These are phyloP conservation scores for Osmerus mordax DNA, from an alignment of 2,113 vertebrate species.

Conservation along the genomic window DNA sequence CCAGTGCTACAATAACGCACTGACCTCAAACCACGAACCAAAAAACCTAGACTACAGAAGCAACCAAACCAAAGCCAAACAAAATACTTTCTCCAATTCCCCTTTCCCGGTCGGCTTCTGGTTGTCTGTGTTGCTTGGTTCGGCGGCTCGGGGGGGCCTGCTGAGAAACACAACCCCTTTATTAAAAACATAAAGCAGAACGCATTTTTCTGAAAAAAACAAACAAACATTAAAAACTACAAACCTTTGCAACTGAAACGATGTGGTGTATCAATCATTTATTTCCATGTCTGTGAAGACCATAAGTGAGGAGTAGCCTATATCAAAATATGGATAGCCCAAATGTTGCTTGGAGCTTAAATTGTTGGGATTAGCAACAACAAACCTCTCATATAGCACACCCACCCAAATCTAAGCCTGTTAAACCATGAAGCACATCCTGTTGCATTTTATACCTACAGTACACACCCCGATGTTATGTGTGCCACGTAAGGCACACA, in stretches of 20 bases:
- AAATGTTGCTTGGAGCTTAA: too few species aligned
- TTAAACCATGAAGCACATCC: too few species aligned
- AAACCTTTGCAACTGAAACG: slow-evolving; percentile 7
- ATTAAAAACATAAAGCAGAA: background rate
- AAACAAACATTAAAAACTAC: slow-evolving; percentile 11
- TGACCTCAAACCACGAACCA: background rate
- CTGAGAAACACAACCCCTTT: background rate
- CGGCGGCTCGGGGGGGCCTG: slow-evolving; percentile 1
- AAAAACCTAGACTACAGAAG: background rate
- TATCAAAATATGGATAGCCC: too few species aligned
- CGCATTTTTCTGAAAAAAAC: slow-evolving; percentile 6
- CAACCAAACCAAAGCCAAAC: background rate
- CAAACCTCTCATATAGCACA: too few species aligned
- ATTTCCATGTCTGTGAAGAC: background rate
- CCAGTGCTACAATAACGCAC: background rate
- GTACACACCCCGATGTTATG: too few species aligned
- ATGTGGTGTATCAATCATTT: slow-evolving; percentile 3
- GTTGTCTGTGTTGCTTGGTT: slow-evolving; percentile 37
- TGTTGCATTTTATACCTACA: too few species aligned
- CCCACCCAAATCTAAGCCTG: too few species aligned
- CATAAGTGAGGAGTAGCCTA: background rate
- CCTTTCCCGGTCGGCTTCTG: slow-evolving; percentile 31
- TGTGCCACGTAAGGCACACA: too few species aligned
- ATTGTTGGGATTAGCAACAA: too few species aligned
- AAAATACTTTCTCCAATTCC: background rate